These are phyloP conservation scores for Caenorhabditis sinica DNA, from an alignment of 2,888 invertebrate genomes.

Conservation along the genomic window DNA sequence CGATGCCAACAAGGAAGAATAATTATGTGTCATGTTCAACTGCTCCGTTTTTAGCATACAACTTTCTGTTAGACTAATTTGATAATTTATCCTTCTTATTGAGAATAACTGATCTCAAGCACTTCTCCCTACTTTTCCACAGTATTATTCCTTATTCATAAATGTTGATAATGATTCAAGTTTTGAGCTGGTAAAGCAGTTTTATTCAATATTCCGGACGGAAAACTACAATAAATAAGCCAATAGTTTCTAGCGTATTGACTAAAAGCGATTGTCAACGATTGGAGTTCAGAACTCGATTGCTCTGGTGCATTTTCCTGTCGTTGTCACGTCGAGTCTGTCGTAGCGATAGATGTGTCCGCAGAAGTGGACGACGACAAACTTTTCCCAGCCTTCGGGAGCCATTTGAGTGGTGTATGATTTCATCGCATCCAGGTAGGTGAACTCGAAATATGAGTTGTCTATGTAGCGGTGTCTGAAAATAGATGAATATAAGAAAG, in stretches of 20 bases:
- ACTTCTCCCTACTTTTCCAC: slow-evolving; percentile 14
- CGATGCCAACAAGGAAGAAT: slow-evolving; percentile 77
- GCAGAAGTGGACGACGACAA: slow-evolving; percentile 45
- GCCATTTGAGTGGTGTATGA: neutral
- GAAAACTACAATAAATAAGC: no score
- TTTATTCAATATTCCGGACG: no score
- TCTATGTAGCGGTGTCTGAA: slow-evolving; percentile 28
- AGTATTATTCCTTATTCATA: slow-evolving; percentile 37
- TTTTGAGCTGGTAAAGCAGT: neutral
- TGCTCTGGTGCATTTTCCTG: neutral
- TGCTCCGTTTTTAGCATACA: slow-evolving; percentile 1
- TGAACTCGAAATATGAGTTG: neutral
- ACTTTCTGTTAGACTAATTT: neutral
- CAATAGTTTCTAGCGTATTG: no score
- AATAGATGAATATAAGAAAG: neutral
- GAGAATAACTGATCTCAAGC: slow-evolving; percentile 55
- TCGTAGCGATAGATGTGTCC: slow-evolving; percentile 28
- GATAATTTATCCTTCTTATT: slow-evolving; percentile 18
- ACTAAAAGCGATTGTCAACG: no score
- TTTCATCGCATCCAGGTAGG: slow-evolving; percentile 28
- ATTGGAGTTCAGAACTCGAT: neutral
- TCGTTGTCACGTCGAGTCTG: slow-evolving; percentile 15
- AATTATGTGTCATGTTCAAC: slow-evolving; percentile 22
- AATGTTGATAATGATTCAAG: neutral
- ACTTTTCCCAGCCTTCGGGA: slow-evolving; percentile 19